These are phyloP conservation scores for Tupiocoris notatus DNA, from an alignment of 2,888 invertebrate genomes.

Conservation along the genomic window DNA sequence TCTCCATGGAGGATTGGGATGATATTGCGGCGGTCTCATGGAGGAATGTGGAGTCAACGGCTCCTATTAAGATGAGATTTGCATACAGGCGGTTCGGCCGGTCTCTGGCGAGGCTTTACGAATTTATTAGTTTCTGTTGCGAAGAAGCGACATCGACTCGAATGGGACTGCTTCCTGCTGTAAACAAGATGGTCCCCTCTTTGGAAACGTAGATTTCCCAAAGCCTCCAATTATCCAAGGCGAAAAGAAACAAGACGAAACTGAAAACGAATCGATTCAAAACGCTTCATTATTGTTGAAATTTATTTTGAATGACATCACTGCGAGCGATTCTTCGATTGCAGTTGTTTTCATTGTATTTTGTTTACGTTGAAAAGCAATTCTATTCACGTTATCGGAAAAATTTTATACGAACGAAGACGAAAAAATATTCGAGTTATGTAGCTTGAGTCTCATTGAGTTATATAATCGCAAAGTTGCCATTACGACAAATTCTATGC, in stretches of 20 bases:
- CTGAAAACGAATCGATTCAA: neutral
- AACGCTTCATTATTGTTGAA: neutral
- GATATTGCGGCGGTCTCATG: neutral
- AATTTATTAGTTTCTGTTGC: neutral
- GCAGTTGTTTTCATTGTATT: too few relatives aligned
- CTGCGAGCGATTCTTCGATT: too few relatives aligned
- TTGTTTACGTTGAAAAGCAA: too few relatives aligned
- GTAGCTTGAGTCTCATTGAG: too few relatives aligned
- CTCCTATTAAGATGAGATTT: conserved; percentile 17
- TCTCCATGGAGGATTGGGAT: neutral
- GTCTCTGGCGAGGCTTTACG: neutral
- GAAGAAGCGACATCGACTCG: neutral
- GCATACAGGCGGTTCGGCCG: neutral
- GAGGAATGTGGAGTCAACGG: conserved; percentile 21
- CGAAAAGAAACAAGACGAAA: too few relatives aligned
- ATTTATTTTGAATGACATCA: too few relatives aligned
- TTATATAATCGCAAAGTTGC: too few relatives aligned
- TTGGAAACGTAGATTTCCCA: neutral
- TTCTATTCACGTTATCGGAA: too few relatives aligned
- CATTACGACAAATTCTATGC: too few relatives aligned
- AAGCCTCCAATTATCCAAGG: neutral
- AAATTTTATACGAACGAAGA: too few relatives aligned
- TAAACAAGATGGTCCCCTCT: neutral
- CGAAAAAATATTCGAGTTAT: too few relatives aligned
- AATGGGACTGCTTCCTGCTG: neutral